These are phyloP conservation scores for Vanessa atalanta DNA, from an alignment of 1,140 invertebrate genomes.

Conservation along the genomic window DNA sequence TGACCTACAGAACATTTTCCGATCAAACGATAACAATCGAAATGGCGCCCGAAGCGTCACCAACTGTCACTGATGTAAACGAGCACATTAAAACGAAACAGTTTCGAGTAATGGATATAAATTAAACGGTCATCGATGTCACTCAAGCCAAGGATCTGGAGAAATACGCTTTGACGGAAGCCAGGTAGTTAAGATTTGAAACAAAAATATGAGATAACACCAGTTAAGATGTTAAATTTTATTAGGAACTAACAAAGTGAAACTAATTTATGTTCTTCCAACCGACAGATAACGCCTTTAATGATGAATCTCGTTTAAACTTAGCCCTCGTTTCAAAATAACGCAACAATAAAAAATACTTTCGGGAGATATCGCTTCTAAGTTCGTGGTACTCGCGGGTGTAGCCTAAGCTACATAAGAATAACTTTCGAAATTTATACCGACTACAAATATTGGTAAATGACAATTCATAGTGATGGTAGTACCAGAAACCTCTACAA, in stretches of 20 bases:
- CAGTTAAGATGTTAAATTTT: conserved; percentile 76
- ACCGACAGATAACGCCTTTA: conserved; percentile 37
- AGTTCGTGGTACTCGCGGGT: neutral
- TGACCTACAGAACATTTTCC: conserved; percentile 56
- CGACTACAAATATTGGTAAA: conserved; percentile 23
- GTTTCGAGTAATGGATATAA: conserved; percentile 70
- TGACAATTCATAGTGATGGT: conserved; percentile 2
- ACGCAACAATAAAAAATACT: neutral
- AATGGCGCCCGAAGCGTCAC: conserved; percentile 73
- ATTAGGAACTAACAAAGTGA: conserved; percentile 72
- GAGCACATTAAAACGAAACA: conserved; percentile 70
- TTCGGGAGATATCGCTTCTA: neutral
- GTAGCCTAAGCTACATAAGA: conserved; percentile 51
- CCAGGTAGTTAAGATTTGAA: conserved; percentile 77
- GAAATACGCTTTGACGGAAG: conserved; percentile 70
- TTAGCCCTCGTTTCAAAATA: neutral
- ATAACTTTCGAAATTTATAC: conserved; percentile 45
- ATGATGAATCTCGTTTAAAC: conserved; percentile 34
- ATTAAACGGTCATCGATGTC: conserved; percentile 74
- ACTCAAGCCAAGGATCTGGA: conserved; percentile 67
- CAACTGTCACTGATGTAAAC: conserved; percentile 67
- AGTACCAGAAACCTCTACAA: neutral
- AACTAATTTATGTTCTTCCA: conserved; percentile 68
- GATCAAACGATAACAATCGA: conserved; percentile 68
- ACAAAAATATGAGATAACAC: conserved; percentile 76